phyloP scores from a whole-genome alignment of 2,888 invertebrate genomes.

The Mythimna impura region DNA sequence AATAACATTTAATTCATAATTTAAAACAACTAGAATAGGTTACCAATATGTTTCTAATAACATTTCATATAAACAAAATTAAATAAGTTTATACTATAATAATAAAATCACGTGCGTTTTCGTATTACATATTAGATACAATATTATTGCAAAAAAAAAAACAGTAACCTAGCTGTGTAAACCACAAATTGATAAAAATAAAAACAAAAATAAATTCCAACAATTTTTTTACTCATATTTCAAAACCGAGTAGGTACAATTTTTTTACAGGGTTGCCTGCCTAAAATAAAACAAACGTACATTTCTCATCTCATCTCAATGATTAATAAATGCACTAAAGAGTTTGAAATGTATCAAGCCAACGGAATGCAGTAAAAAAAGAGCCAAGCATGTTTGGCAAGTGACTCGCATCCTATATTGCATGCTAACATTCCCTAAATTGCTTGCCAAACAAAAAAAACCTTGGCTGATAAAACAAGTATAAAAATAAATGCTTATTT shows the following conservation, averaged over 20 bases:
- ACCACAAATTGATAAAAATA: background rate
- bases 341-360: constrained; percentile 44
- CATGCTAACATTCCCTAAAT: constrained; percentile 46
- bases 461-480: constrained; percentile 49
- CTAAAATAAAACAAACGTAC: constrained; percentile 24
- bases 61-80: background rate
- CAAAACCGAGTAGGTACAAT: background rate
- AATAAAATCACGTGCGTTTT: constrained; percentile 23
- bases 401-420: constrained; percentile 36
- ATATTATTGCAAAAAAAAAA: background rate
- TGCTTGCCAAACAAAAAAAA: constrained; percentile 46
- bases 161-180: background rate
- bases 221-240: background rate
- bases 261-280: constrained; percentile 16
- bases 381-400: constrained; percentile 60
- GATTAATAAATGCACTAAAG: constrained; percentile 47
- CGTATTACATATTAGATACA: background rate
- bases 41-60: constrained; percentile 21
- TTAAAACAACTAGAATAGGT: constrained; percentile 30
- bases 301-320: constrained; percentile 7
- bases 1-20: constrained; percentile 35
- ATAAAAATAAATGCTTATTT: constrained; percentile 58
- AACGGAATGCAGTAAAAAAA: constrained; percentile 50
- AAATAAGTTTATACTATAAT: constrained; percentile 14
- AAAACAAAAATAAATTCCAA: background rate